Base-by-base conservation (phyloP, 2,888 invertebrate genomes). In the Baccha elongata region DNA sequence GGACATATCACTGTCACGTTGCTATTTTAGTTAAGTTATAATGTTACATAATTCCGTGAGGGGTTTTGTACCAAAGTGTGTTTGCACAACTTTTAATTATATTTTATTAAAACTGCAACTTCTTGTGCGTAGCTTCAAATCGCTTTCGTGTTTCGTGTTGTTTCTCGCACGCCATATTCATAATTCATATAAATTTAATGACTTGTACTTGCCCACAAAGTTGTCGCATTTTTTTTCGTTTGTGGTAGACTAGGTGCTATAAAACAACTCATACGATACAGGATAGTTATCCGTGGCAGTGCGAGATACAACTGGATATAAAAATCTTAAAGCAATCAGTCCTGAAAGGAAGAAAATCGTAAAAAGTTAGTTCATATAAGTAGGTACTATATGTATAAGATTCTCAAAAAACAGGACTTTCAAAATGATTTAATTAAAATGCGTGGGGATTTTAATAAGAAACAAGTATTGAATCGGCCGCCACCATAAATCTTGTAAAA, bases 111-210 rank as follows among this genome's bases (percentile, higher is more conserved):
- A 53, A 26, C 29, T 23, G 13, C 29, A 44, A n/a, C 19, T 44
- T 60, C 23, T 60, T 60, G 8, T 60, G 37, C 58, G 42, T 60
- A 60, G 42, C 26, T 60, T 11, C 26, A 42, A 44, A 44, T 42
- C 26, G 17, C 26, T 17, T 26, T 42, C 5, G 42, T 42, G 5
- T 23, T 58, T 52, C 11, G 11, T 29, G 29, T 8, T 19, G 17
- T 13, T 17, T n/a, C 60, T 60, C 17, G 40, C 58, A 60, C 44
- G 44, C 60, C 42, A 44, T 60, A 29, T 60, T 60, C 60, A 60
- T 60, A 60, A 60, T 60, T 60, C 60, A 60, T 60, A 44, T 29
- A 17, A 32, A 44, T 60, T 42, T 60, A 60, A 60, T 60, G 44
- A 60, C 42, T 29, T 42, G 58, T 40, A 37, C 19, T 17, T 42